Evolutionary conservation across 92 coral and sea anemone species (phyloP).

Genomic region (Zoanthus sociatus): DNA sequence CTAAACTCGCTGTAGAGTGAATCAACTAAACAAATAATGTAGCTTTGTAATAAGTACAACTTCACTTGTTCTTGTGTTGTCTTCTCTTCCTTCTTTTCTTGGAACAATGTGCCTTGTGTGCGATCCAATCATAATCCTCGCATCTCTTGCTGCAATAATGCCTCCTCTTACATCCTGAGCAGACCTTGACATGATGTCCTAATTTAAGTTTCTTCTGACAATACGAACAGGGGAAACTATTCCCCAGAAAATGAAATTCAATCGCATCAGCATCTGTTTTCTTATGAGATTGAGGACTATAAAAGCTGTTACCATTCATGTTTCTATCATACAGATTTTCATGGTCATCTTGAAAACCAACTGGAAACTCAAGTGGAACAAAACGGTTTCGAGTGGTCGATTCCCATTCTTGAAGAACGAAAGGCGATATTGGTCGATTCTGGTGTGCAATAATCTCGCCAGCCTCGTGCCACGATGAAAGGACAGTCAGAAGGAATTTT

Average conservation of each 20-base stretch:
- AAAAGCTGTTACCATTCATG: not conserved
- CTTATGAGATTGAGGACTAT: not conserved
- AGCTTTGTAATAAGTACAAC: not conserved
- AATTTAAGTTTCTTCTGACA: too few species aligned
- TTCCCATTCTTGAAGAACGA: not conserved
- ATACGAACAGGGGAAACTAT: not conserved
- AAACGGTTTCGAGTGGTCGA: not conserved
- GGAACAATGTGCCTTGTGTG: not conserved
- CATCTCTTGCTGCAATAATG: too few species aligned
- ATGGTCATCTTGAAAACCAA: not conserved
- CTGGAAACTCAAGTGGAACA: not conserved
- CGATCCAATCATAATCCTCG: too few species aligned
- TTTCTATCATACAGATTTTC: not conserved
- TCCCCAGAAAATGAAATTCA: not conserved
- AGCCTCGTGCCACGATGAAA: slow-evolving; percentile 1
- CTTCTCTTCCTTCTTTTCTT: slow-evolving; percentile 11
- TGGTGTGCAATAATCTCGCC: slow-evolving; percentile 4
- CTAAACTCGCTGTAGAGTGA: too few species aligned
- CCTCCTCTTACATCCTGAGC: too few species aligned
- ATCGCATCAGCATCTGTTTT: not conserved
- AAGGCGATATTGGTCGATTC: slow-evolving; percentile 4
- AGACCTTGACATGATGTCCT: too few species aligned
- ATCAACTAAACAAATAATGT: too few species aligned
- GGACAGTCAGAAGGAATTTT: not conserved
- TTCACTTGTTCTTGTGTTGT: slow-evolving; percentile 2